Percentiles rank a stretch among this genome's conserved stretches.
phyloP scores from a whole-genome alignment of 2,797 vertebrate genomes.

The Poecilia velifera region DNA sequence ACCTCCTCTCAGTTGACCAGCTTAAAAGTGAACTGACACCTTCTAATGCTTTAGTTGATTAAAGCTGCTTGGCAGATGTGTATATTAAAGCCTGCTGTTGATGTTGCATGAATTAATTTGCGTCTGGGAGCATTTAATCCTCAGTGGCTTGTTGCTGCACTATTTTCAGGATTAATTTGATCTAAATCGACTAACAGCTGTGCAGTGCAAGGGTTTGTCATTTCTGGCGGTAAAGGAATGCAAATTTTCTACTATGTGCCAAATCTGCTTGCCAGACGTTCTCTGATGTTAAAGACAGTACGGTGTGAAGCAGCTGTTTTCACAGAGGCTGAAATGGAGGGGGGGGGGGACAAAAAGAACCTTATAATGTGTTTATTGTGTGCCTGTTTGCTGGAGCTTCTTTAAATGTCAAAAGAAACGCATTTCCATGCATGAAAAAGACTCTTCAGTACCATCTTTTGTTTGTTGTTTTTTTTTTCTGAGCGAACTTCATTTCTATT shows the following conservation, averaged over 20 bases:
- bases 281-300: slow-evolving; percentile 14
- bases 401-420: slow-evolving; percentile 1
- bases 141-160: slow-evolving; percentile 4
- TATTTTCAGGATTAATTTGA: slow-evolving; percentile 4
- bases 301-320: slow-evolving; percentile 33
- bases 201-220: slow-evolving; percentile 26
- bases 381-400: background rate
- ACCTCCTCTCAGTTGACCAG: background rate
- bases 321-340: background rate
- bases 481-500: slow-evolving; percentile 7
- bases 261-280: background rate
- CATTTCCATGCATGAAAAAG: slow-evolving; percentile 9
- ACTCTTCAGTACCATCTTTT: slow-evolving; percentile 21
- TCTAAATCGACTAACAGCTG: slow-evolving; percentile 29
- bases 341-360: background rate
- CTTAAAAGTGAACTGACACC: slow-evolving; percentile 37
- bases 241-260: background rate
- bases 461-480: slow-evolving; percentile 3
- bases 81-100: slow-evolving; percentile 40
- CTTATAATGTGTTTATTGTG: background rate
- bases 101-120: slow-evolving; percentile 38
- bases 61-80: slow-evolving; percentile 33
- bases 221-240: background rate
- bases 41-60: slow-evolving; percentile 17
- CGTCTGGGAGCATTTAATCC: slow-evolving; percentile 17